A percentile compares a stretch with the other conserved stretches of the same genome.
Conservation (phyloP, 1,140 invertebrate species). For the Venustaconcha ellipsiformis region DNA sequence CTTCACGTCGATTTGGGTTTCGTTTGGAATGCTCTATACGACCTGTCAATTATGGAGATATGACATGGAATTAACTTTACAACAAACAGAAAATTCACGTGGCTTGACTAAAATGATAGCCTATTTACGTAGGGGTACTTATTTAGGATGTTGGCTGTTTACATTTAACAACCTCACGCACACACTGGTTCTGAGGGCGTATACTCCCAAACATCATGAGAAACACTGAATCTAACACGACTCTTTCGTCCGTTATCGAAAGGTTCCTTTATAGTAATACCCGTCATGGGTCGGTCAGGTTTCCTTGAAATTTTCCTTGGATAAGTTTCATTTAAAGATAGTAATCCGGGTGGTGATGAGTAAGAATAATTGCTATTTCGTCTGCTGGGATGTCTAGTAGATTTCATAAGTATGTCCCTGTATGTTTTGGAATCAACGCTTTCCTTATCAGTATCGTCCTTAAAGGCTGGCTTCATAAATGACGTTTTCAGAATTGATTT, state of each 20-base stretch:
- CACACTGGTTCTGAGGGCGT: conserved; percentile 16
- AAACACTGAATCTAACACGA: conserved; percentile 20
- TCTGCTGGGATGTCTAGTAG: not conserved
- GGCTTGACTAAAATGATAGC: too few species aligned
- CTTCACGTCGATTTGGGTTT: too few species aligned
- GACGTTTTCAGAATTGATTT: conserved; percentile 27
- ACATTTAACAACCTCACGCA: too few species aligned
- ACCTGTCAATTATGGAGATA: too few species aligned
- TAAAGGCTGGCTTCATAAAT: not conserved
- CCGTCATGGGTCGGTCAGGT: not conserved
- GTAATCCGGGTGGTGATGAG: conserved; percentile 8
- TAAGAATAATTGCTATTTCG: not conserved
- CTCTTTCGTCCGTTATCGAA: conserved; percentile 4
- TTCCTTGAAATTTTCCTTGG: not conserved
- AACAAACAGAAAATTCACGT: too few species aligned
- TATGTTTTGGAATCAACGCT: not conserved
- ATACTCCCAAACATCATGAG: conserved; percentile 19
- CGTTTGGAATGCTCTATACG: too few species aligned
- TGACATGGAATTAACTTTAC: too few species aligned
- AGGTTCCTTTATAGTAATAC: not conserved
- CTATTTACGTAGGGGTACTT: too few species aligned
- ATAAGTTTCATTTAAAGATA: conserved; percentile 2
- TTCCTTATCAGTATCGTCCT: not conserved
- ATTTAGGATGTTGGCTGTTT: too few species aligned
- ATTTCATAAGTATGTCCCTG: not conserved